Percentiles rank a stretch among this genome's conserved stretches.
phyloP scores from a whole-genome alignment of 2,888 invertebrate species.

The Drosophila paracracens region DNA sequence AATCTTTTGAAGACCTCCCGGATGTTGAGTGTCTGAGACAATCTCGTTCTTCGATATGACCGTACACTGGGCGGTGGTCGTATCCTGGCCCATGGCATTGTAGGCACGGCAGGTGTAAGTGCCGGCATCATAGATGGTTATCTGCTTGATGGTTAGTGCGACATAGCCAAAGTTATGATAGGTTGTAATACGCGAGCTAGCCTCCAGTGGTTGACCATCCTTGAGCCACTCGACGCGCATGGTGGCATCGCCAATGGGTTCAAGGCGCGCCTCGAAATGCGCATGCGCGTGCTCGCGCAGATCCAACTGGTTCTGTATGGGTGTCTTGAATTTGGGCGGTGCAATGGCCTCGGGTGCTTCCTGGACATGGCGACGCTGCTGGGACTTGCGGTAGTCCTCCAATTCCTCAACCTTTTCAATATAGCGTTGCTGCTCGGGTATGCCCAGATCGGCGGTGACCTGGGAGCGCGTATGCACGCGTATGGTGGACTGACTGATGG shows the following conservation, averaged over 20 bases:
- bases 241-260: conserved; percentile 96
- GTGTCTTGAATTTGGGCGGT: conserved; percentile 94
- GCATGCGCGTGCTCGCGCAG: conserved; percentile 97
- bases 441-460: conserved; percentile 94
- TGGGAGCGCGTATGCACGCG: conserved; percentile 91
- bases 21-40: conserved; percentile 95
- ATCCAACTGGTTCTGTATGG: conserved; percentile 93
- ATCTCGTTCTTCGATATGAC: conserved; percentile 94
- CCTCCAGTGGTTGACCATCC: conserved; percentile 95
- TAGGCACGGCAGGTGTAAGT: conserved; percentile 95
- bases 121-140: conserved; percentile 95
- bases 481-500: conserved; percentile 92
- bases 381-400: conserved; percentile 92
- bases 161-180: conserved; percentile 98
- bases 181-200: conserved; percentile 95
- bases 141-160: conserved; percentile 95
- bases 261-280: conserved; percentile 97
- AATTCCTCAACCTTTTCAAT: conserved; percentile 96
- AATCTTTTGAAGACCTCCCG: conserved; percentile 95
- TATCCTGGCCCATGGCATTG: conserved; percentile 94
- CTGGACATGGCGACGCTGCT: conserved; percentile 92
- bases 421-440: conserved; percentile 95
- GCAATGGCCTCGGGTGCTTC: conserved; percentile 92
- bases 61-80: conserved; percentile 92
- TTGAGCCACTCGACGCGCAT: conserved; percentile 96